phyloP scores from a whole-genome alignment of 2,797 vertebrate genomes.

The Cichlasoma orientale region DNA sequence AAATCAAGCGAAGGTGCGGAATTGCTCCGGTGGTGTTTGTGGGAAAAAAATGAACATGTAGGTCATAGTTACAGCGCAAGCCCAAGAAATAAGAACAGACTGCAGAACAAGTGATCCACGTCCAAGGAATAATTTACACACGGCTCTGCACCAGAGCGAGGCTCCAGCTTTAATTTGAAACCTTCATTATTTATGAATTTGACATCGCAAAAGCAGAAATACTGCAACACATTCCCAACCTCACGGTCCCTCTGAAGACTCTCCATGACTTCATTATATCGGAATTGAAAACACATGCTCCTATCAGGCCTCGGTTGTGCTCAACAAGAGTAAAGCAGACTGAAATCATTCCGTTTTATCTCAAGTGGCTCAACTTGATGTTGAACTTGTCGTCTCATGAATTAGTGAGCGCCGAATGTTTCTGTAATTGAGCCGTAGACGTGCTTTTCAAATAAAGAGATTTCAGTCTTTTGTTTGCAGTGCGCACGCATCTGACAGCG shows the following conservation, averaged over 20 bases:
- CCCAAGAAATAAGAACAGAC: slow-evolving; percentile 3
- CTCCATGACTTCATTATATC: slow-evolving; percentile 46
- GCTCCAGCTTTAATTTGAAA: slow-evolving; percentile 34
- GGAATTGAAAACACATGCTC: slow-evolving; percentile 53
- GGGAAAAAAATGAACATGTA: neutral
- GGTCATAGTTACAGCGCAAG: slow-evolving; percentile 7
- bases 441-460: slow-evolving; percentile 14
- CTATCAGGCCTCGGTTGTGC: slow-evolving; percentile 19
- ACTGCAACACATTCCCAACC: slow-evolving; percentile 21
- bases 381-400: slow-evolving; percentile 47
- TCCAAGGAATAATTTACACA: slow-evolving; percentile 25
- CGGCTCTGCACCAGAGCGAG: slow-evolving; percentile 3
- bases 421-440: slow-evolving; percentile 39
- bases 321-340: slow-evolving; percentile 27
- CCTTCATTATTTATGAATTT: slow-evolving; percentile 57
- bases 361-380: slow-evolving; percentile 55
- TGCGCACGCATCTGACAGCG: slow-evolving; percentile 6
- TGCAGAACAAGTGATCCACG: slow-evolving; percentile 10
- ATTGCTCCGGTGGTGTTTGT: neutral
- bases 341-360: slow-evolving; percentile 49
- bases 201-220: slow-evolving; percentile 42
- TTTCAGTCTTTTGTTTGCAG: slow-evolving; percentile 15
- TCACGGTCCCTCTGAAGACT: slow-evolving; percentile 29
- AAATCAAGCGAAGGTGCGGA: neutral
- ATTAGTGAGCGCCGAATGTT: slow-evolving; percentile 36